These are phyloP conservation scores for Antrozous pallidus DNA, from an alignment of 2,797 vertebrate genomes.

Conservation along the genomic window DNA sequence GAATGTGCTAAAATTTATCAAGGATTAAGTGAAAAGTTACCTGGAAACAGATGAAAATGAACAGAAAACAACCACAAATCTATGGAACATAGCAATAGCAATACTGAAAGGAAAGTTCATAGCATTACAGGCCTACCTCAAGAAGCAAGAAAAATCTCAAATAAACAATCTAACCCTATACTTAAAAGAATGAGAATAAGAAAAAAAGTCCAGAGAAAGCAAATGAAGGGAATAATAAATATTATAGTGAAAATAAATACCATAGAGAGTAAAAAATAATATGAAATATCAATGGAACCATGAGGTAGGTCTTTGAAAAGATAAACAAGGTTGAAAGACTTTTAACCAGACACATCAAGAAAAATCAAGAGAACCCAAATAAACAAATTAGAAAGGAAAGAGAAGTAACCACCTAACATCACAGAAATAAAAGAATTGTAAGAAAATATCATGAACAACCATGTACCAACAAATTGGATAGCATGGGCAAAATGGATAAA, in stretches of 20 bases:
- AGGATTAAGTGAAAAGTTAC: background rate
- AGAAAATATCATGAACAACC: background rate
- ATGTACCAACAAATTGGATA: background rate
- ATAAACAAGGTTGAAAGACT: background rate
- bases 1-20: background rate
- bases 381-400: background rate
- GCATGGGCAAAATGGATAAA: background rate
- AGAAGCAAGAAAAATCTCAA: background rate
- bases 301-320: background rate
- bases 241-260: background rate
- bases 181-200: background rate
- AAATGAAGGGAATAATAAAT: background rate
- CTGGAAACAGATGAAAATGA: background rate
- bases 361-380: background rate
- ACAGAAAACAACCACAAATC: background rate
- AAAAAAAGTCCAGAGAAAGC: background rate
- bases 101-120: background rate
- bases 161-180: background rate
- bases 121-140: background rate
- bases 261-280: background rate
- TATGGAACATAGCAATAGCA: background rate
- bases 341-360: background rate
- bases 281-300: background rate
- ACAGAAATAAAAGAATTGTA: background rate
- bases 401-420: background rate